Percentiles rank a stretch among this genome's conserved stretches.
Evolutionary conservation across 2,113 vertebrate genomes (phyloP).

Genomic region (Pseudorasbora parva): DNA sequence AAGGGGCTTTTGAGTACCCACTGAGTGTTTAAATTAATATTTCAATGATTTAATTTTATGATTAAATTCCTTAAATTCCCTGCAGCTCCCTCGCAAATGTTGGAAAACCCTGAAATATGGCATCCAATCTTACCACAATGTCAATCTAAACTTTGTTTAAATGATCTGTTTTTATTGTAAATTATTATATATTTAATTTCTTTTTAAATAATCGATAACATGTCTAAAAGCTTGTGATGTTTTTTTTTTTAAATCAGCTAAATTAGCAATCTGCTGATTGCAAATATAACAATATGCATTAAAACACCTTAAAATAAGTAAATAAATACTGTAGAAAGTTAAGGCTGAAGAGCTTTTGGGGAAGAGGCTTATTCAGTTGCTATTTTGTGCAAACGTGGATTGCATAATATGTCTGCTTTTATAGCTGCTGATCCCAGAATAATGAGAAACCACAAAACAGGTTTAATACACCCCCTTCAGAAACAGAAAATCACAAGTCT

Average conservation of each 20-base stretch:
- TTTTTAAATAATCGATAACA: neutral
- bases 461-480: neutral
- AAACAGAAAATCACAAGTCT: neutral
- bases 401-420: neutral
- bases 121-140: neutral
- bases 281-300: neutral
- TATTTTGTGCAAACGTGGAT: neutral
- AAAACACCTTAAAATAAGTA: neutral
- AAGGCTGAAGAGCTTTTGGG: neutral
- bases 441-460: slow-evolving; percentile 8
- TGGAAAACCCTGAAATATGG: neutral
- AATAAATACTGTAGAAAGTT: neutral
- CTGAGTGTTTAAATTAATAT: too few relatives aligned
- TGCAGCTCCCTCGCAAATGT: neutral
- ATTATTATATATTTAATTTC: neutral
- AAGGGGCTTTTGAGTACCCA: too few relatives aligned
- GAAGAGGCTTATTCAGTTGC: neutral
- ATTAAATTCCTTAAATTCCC: too few relatives aligned
- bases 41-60: too few relatives aligned
- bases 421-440: neutral
- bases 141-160: neutral
- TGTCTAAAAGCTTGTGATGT: neutral
- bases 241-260: neutral
- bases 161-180: neutral
- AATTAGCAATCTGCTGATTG: neutral